Evolutionary conservation across 2,113 vertebrate species (phyloP), one percentile per base, ranked within the genome.

Genomic region (Sakesphorus luctuosus): DNA sequence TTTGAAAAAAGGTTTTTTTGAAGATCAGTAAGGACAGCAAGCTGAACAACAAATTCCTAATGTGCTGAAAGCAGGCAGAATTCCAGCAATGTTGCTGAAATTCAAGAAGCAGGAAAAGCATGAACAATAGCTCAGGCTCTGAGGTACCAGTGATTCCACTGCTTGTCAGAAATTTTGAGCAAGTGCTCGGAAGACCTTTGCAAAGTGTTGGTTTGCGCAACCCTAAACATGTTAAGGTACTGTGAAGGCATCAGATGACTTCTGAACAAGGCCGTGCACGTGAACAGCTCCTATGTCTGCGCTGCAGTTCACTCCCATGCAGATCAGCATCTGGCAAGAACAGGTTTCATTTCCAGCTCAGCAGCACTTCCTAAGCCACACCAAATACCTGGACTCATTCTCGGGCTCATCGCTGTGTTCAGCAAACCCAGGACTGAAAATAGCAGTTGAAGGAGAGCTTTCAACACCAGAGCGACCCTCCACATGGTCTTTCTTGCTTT

Each of bases 381-480:
- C 67, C 81, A 93, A 96, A 94, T 98, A 98, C 98, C 98, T 98
- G 97, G 52, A 36, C 25, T 93, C 76, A 31, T 77, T 95, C 40
- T 92, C 95, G 35, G 93, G 91, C 33, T 73, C 93, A 63, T 89
- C 14, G 6, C 93, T 56, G 35, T 38, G 55, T 83, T 89, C 92
- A 93, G 46, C 55, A 83, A 62, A 68, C 47, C 90, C 20, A 7
- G 56, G 58, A 73, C 29, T 55, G 71, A 50, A 63, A 25, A 52
- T 9, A 61, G 68, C 13, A 4, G 52, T 18, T 7, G 79, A 86
- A 72, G 84, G 15, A 40, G 93, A 93, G 16, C 49, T 74, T 95
- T 79, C 74, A 67, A 78, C 49, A n/a, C 14, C 28, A 7, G 69
- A 50, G 15, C 58, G 84, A 72, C 43, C 78, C 38, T 83, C 73